A percentile compares a stretch with the other conserved stretches of the same genome.
These are phyloP conservation scores for Lamellibrachia satsuma DNA, from an alignment of 2,888 invertebrate genomes.

Conservation along the genomic window DNA sequence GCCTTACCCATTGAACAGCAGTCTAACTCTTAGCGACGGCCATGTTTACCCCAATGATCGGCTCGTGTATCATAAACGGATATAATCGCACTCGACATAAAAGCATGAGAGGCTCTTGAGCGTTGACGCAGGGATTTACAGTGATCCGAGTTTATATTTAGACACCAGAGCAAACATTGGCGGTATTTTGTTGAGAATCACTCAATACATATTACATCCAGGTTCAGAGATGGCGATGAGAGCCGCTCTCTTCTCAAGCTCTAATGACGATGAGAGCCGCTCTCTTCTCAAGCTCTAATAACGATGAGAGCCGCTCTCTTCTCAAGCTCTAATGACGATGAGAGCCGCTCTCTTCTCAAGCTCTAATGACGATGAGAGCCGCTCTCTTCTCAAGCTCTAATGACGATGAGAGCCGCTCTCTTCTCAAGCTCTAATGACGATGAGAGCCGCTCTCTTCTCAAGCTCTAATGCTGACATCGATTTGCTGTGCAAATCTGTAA, in stretches of 20 bases:
- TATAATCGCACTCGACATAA: neutral
- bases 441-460: neutral
- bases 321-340: neutral
- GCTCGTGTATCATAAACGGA: neutral
- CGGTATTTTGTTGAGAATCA: neutral
- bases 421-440: neutral
- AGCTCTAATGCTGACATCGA: neutral
- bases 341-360: neutral
- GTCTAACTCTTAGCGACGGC: neutral
- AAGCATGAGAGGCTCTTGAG: neutral
- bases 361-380: neutral
- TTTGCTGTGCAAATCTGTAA: neutral
- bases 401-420: neutral
- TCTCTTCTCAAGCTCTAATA: neutral
- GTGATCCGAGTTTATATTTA: neutral
- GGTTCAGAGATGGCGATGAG: neutral
- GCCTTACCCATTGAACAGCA: neutral
- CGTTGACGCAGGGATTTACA: constrained; percentile 3
- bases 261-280: neutral
- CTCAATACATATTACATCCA: neutral
- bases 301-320: neutral
- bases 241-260: neutral
- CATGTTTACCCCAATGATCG: neutral
- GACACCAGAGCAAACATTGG: neutral
- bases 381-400: neutral